These are phyloP conservation scores for Herpetotheres cachinnans DNA, from an alignment of 2,113 vertebrate genomes.

Conservation along the genomic window DNA sequence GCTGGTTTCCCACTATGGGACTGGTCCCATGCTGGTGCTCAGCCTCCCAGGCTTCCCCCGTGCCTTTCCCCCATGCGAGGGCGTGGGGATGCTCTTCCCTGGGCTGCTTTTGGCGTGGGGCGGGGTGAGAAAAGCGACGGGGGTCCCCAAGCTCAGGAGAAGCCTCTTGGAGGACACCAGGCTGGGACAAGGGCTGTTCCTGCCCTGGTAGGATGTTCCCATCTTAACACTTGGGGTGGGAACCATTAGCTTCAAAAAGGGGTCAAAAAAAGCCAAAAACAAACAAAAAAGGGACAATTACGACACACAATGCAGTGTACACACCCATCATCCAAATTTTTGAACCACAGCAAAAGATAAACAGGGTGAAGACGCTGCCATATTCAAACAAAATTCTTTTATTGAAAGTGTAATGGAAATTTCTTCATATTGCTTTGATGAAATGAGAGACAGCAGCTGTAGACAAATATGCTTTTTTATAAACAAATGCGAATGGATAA, in stretches of 20 bases:
- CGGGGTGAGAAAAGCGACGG: accelerated
- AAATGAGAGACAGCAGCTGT: conserved; percentile 85
- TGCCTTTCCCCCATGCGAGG: accelerated
- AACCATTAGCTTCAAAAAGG: background rate
- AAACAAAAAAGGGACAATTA: background rate
- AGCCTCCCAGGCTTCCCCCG: background rate
- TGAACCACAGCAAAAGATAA: background rate
- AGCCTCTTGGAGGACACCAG: background rate
- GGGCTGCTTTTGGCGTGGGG: background rate
- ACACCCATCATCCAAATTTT: background rate
- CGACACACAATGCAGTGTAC: background rate
- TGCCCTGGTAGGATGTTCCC: background rate
- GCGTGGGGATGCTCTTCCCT: background rate
- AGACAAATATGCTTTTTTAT: conserved; percentile 76
- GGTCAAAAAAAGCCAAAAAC: background rate
- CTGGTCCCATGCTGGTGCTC: background rate
- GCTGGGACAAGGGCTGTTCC: background rate
- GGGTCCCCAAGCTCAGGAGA: background rate
- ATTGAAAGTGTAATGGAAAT: conserved; percentile 89
- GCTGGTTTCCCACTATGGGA: background rate
- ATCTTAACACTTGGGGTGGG: background rate
- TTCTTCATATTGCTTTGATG: conserved; percentile 90
- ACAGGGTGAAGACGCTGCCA: background rate
- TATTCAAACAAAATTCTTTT: conserved; percentile 71
- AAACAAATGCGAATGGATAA: conserved; percentile 74